Conservation (phyloP, 2,797 vertebrate genomes). For the Acipenser oxyrinchus region DNA sequence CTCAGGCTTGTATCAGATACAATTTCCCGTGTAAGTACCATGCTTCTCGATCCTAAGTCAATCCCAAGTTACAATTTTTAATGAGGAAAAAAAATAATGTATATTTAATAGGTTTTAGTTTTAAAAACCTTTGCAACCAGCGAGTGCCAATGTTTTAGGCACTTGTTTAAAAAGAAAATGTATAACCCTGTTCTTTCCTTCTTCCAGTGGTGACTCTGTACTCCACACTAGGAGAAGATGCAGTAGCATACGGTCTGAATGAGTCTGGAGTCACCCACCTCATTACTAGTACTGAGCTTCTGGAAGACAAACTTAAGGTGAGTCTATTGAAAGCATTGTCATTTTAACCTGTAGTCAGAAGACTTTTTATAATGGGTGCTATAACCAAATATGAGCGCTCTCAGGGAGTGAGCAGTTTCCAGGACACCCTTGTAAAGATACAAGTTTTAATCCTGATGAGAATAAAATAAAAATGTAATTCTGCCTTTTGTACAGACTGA, state of each 20-base stretch:
- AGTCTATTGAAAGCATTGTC: conserved; percentile 21
- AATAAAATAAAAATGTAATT: too few species aligned
- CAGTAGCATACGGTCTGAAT: conserved; percentile 82
- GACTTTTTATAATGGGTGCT: too few species aligned
- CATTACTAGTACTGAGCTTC: conserved; percentile 81
- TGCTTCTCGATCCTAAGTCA: neutral
- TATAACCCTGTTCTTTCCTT: neutral
- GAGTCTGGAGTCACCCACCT: conserved; percentile 84
- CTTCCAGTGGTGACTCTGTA: conserved; percentile 89
- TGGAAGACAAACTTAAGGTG: conserved; percentile 90
- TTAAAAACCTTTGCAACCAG: too few species aligned
- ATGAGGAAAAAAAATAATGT: neutral
- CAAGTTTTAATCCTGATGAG: too few species aligned
- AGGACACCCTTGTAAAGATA: too few species aligned
- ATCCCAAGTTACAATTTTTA: conserved; percentile 7
- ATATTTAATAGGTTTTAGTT: too few species aligned
- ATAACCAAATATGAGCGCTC: too few species aligned
- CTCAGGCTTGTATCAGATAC: conserved; percentile 85
- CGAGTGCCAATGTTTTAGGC: too few species aligned
- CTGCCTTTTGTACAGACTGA: too few species aligned
- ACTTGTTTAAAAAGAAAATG: neutral
- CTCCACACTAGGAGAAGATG: conserved; percentile 89
- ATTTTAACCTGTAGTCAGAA: too few species aligned
- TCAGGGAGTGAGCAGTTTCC: too few species aligned
- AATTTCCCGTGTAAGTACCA: conserved; percentile 85